A percentile compares a stretch with the other conserved stretches of the same genome.
phyloP scores from a whole-genome alignment of 2,888 invertebrate species.

The Uloborus plumipes region DNA sequence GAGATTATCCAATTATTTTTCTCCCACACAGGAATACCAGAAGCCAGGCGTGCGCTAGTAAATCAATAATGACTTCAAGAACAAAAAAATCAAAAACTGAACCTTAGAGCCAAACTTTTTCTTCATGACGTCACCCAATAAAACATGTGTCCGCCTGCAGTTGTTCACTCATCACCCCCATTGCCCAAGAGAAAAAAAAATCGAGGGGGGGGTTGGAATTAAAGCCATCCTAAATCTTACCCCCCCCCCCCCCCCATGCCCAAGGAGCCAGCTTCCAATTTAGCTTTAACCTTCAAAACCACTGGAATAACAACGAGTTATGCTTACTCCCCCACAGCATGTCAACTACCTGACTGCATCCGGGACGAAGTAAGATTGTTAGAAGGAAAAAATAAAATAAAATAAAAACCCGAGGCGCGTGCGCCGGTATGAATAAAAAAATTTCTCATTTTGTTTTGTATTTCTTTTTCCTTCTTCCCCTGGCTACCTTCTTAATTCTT shows the following conservation, averaged over 20 bases:
- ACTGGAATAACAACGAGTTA: slow-evolving; percentile 38
- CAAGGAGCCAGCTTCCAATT: slow-evolving; percentile 35
- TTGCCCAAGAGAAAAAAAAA: neutral
- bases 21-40: neutral
- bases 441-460: neutral
- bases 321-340: slow-evolving; percentile 43
- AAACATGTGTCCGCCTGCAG: slow-evolving; percentile 13
- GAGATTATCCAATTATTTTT: too few species aligned
- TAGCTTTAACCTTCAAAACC: slow-evolving; percentile 39
- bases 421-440: slow-evolving; percentile 27
- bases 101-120: neutral
- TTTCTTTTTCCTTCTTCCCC: slow-evolving; percentile 17
- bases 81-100: neutral
- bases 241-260: neutral
- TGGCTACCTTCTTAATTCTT: slow-evolving; percentile 11
- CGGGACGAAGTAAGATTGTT: slow-evolving; percentile 31
- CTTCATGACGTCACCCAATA: neutral
- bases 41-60: neutral
- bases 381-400: neutral
- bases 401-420: slow-evolving; percentile 36
- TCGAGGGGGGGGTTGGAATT: neutral
- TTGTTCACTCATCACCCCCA: slow-evolving; percentile 18
- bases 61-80: neutral
- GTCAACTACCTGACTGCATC: slow-evolving; percentile 61
- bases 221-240: too few species aligned